These are phyloP conservation scores for Drosophila guanche DNA, from an alignment of 1,140 invertebrate genomes.

Conservation along the genomic window DNA sequence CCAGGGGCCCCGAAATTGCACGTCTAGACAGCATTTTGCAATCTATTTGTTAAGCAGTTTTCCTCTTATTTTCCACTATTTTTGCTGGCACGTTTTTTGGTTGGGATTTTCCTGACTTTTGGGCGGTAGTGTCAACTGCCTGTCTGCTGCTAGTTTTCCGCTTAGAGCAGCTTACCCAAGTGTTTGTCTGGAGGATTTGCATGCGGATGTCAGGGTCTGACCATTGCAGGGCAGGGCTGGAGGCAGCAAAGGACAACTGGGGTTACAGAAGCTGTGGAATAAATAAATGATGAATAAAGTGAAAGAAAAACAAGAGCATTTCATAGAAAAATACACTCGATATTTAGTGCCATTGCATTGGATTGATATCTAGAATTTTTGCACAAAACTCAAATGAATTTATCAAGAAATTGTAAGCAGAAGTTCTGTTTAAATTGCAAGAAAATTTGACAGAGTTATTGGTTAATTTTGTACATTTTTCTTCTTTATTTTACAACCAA, in stretches of 20 bases:
- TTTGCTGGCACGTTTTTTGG: conserved; percentile 13
- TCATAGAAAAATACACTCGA: neutral
- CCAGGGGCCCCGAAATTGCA: conserved; percentile 59
- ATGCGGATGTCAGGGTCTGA: neutral
- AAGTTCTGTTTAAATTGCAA: no score
- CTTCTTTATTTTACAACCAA: no score
- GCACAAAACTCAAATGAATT: no score
- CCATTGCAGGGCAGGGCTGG: neutral
- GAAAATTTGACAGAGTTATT: no score
- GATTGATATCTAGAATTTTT: no score
- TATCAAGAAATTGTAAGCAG: no score
- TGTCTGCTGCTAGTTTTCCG: conserved; percentile 34
- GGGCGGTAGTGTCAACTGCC: conserved; percentile 13
- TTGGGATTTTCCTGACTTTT: conserved; percentile 15
- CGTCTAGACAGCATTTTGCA: conserved; percentile 63
- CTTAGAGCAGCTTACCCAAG: conserved; percentile 32
- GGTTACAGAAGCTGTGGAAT: neutral
- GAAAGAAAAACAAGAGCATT: neutral
- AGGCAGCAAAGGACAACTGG: conserved; percentile 1
- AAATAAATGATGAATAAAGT: conserved; percentile 14
- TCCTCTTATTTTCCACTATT: conserved; percentile 22
- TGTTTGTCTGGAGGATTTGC: conserved; percentile 54
- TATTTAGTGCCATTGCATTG: no score
- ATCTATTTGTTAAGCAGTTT: conserved; percentile 53
- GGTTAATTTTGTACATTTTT: no score